Conservation (phyloP, 2,888 invertebrate species). For the Cotesia congregata region DNA sequence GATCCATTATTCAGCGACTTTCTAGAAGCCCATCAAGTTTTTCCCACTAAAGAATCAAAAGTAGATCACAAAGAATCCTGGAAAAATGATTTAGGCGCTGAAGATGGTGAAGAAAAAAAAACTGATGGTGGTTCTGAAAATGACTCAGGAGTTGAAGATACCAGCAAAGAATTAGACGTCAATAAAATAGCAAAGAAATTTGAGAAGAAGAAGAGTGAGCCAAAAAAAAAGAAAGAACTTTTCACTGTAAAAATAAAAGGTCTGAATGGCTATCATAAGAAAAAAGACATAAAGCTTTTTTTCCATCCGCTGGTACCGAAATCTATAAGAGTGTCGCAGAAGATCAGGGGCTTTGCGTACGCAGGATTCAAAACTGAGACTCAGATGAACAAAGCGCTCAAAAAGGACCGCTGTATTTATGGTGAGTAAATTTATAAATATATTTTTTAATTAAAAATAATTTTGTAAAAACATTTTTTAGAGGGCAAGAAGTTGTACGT, state of each 20-base stretch:
- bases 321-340: slow-evolving; percentile 83
- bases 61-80: slow-evolving; percentile 69
- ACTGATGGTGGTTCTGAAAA: slow-evolving; percentile 36
- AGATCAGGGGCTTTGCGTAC: slow-evolving; percentile 88
- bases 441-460: background rate
- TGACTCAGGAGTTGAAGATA: slow-evolving; percentile 56
- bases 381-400: slow-evolving; percentile 83
- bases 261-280: slow-evolving; percentile 83
- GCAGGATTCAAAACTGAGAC: slow-evolving; percentile 90
- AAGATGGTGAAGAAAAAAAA: slow-evolving; percentile 56
- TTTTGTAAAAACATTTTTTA: slow-evolving; percentile 52
- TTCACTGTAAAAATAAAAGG: slow-evolving; percentile 83
- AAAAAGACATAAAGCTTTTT: slow-evolving; percentile 87
- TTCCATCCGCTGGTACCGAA: slow-evolving; percentile 85
- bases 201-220: slow-evolving; percentile 69
- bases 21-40: slow-evolving; percentile 80
- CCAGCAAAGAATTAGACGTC: slow-evolving; percentile 82
- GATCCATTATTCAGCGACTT: slow-evolving; percentile 93
- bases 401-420: slow-evolving; percentile 88
- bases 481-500: slow-evolving; percentile 78
- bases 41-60: slow-evolving; percentile 3
- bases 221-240: slow-evolving; percentile 66
- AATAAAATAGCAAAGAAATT: slow-evolving; percentile 83
- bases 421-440: slow-evolving; percentile 71
- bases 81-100: slow-evolving; percentile 73